Percentiles rank a stretch among this genome's conserved stretches.
Conservation (phyloP, 2,888 invertebrate genomes). For the Tinea semifulvella region DNA sequence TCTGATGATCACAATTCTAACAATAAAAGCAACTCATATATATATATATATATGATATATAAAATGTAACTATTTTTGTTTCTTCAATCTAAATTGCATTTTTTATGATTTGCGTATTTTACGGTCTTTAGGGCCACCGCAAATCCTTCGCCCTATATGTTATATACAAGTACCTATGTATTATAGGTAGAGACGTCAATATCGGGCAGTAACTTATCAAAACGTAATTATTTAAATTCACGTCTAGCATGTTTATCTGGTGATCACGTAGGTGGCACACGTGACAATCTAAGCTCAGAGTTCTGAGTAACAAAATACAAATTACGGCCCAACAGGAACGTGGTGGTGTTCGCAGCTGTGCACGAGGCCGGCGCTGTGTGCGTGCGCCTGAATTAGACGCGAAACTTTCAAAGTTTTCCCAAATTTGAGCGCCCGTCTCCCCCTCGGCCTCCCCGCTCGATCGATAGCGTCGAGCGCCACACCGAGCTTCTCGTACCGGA, state of each 20-base stretch:
- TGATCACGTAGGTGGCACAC: constrained; percentile 46
- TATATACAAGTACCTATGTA: no score
- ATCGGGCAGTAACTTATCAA: no score
- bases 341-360: constrained; percentile 38
- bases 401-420: constrained; percentile 69
- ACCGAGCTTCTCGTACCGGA: constrained; percentile 34
- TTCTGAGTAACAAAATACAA: constrained; percentile 48
- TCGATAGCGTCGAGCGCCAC: constrained; percentile 38
- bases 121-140: no score
- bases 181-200: no score
- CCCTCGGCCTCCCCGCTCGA: constrained; percentile 30
- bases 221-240: constrained; percentile 3
- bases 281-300: constrained; percentile 53
- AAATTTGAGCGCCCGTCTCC: constrained; percentile 56
- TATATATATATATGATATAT: no score
- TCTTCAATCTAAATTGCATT: no score
- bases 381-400: constrained; percentile 68
- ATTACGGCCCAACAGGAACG: constrained; percentile 38
- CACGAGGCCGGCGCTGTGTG: constrained; percentile 40
- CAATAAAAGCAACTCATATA: no score
- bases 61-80: no score
- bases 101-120: no score
- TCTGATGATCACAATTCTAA: no score
- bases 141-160: no score
- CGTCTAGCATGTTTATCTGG: background rate